Percentiles rank a stretch among this genome's conserved stretches.
These are phyloP conservation scores for Drosophila bifasciata DNA, from an alignment of 1,140 invertebrate genomes.

Conservation along the genomic window DNA sequence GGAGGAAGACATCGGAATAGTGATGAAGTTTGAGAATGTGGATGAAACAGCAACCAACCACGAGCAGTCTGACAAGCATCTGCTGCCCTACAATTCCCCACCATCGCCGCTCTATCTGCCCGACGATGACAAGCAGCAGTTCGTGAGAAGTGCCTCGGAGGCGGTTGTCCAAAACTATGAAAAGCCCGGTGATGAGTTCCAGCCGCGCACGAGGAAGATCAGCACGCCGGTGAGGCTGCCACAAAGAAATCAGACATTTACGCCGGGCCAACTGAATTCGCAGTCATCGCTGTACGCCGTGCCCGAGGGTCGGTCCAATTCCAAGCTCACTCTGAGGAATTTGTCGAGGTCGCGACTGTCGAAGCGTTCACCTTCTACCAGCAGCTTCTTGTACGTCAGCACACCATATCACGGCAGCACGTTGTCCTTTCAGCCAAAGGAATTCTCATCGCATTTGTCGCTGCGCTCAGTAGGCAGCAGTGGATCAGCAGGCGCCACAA, in stretches of 20 bases:
- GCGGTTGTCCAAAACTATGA: slow-evolving; percentile 83
- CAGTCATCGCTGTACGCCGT: slow-evolving; percentile 87
- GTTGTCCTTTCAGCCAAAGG: slow-evolving; percentile 90
- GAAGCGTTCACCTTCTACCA: slow-evolving; percentile 89
- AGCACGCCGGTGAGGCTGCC: slow-evolving; percentile 84
- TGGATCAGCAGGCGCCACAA: slow-evolving; percentile 41
- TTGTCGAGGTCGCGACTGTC: slow-evolving; percentile 83
- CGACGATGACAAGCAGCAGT: slow-evolving; percentile 79
- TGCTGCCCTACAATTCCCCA: slow-evolving; percentile 65
- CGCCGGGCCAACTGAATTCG: slow-evolving; percentile 85
- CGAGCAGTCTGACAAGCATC: slow-evolving; percentile 52
- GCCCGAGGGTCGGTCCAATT: slow-evolving; percentile 84
- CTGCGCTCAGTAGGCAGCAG: slow-evolving; percentile 86
- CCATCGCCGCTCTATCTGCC: slow-evolving; percentile 66
- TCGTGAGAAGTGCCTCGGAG: slow-evolving; percentile 85
- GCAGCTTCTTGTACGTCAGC: slow-evolving; percentile 92
- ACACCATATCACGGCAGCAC: slow-evolving; percentile 93
- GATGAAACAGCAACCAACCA: slow-evolving; percentile 74
- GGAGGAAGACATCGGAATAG: slow-evolving; percentile 82
- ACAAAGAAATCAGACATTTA: slow-evolving; percentile 84
- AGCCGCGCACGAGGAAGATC: slow-evolving; percentile 85
- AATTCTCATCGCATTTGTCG: slow-evolving; percentile 90
- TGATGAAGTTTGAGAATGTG: slow-evolving; percentile 80
- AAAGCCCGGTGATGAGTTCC: slow-evolving; percentile 73
- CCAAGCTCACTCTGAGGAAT: slow-evolving; percentile 65